Base-by-base conservation (phyloP, 2,888 invertebrate genomes). In the Drosophila recens region DNA sequence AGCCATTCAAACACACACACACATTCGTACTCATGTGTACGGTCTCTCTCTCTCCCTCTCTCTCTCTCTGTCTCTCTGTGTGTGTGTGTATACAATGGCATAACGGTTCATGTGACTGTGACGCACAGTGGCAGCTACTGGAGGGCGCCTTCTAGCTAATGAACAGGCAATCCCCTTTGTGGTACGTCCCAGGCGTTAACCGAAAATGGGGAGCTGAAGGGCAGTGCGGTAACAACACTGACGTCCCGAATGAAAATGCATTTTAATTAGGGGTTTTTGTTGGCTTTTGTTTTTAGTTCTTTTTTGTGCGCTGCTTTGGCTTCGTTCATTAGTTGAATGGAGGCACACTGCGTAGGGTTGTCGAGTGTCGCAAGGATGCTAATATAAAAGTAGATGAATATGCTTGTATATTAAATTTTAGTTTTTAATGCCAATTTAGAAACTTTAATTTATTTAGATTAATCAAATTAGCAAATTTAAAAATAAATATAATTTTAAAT, bases 261-360 rank as follows among this genome's bases (percentile, higher is more conserved):
- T 90, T 90, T 90, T 90, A 90, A 90, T 90, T 91, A 90, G 91
- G 89, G 87, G 88, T 88, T 90, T 90, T 90, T 86, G 81, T 83
- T 88, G 82, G 80, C 78, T 83, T 87, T 81, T 86, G 85, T 86
- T 83, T 86, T 82, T 74, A 74, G 83, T 86, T 75, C 75, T 77
- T 72, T 70, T 79, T 75, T 75, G 59, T 67, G 11, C 34, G 58
- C 65, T 72, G 67, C 65, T 70, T 66, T 75, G 72, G 79, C 65
- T 79, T 77, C 82, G 82, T 85, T 85, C 87, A 85, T 82, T 85
- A 82, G 85, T 84, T 78, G 75, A 75, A 78, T 75, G 72, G 67
- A 63, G 52, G 59, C 63, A 57, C 27, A 63, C 62, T 46, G n/a
- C 30, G 15, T 38, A 85, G 85, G 68, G 85, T 70, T 75, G 86